Base-by-base conservation (phyloP, 92 coral and sea anemone genomes). In the Hydrozoanthus gracilis region DNA sequence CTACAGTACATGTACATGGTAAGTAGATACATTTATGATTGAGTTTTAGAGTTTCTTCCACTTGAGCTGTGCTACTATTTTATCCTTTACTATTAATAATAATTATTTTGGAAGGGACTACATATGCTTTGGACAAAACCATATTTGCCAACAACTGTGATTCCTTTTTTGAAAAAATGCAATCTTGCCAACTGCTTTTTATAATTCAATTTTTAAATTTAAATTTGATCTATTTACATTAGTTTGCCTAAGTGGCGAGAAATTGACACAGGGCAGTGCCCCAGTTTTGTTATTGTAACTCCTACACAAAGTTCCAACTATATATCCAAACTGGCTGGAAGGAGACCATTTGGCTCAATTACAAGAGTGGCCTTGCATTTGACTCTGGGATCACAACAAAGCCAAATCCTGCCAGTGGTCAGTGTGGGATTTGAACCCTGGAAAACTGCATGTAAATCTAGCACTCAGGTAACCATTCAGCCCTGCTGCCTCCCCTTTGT, bases 291-390 rank as follows among this genome's bases (percentile, higher is more conserved):
- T 55, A 55, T 55, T 55, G 4, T 55, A 55, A 55, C 61, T 4
- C 61, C 61, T 55, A 55, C 61, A 55, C 61, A 55, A 55, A 55
- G 61, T 55, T 55, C 61, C 61, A 55, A 55, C 61, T 55, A 55
- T 55, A 55, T 55, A 55, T 55, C 61, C 61, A 55, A 55, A 55
- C 61, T 55, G 61, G 61, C 61, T 55, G 61, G 61, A 1, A 55
- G 61, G 61, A 55, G 61, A 55, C 61, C 61, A 55, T 55, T 55
- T 55, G 61, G 61, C 61, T 55, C 1, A 55, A 55, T 55, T 55
- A 55, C 61, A 55, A 55, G 61, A 55, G 61, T 55, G 61, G 61
- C 61, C 61, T 55, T 55, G 61, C 61, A 55, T 55, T 55, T 55
- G 61, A 55, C 61, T 55, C 61, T 55, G 61, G 61, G 61, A 55